phyloP scores from a whole-genome alignment of 2,888 invertebrate genomes.

The Sinhomidia bicolor region DNA sequence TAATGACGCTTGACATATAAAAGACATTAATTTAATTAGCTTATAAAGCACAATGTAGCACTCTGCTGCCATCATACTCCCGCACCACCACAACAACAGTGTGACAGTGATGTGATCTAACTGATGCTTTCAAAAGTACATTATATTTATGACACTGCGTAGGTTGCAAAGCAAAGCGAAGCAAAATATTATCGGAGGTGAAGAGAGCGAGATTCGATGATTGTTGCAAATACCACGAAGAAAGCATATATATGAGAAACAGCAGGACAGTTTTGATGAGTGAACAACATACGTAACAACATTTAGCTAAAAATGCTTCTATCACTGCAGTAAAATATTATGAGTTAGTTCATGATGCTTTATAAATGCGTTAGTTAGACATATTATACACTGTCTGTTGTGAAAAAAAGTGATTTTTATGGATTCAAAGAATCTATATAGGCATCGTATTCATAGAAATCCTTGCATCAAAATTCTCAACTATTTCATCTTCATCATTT shows the following conservation, averaged over 20 bases:
- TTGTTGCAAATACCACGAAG: conserved; percentile 40
- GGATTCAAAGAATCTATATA: conserved; percentile 47
- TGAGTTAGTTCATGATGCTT: not conserved
- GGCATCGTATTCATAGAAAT: conserved; percentile 53
- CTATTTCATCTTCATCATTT: not conserved
- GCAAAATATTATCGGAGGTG: conserved; percentile 8
- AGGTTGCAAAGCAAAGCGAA: conserved; percentile 47
- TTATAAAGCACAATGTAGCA: conserved; percentile 29
- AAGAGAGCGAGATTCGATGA: conserved; percentile 32
- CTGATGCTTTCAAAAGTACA: conserved; percentile 56
- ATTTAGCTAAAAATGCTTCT: conserved; percentile 27
- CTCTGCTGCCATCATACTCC: conserved; percentile 15
- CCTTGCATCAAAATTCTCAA: conserved; percentile 34
- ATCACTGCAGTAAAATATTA: not conserved
- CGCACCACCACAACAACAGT: not conserved
- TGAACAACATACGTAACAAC: conserved; percentile 33
- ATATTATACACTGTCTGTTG: not conserved
- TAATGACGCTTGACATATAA: conserved; percentile 64
- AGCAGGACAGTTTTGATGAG: conserved; percentile 39
- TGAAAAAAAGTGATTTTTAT: conserved; percentile 26
- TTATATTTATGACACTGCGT: conserved; percentile 55
- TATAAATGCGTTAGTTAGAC: too few relatives aligned
- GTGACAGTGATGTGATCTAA: conserved; percentile 20
- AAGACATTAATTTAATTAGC: conserved; percentile 67
- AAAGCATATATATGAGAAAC: conserved; percentile 36